Evolutionary conservation across 2,888 invertebrate species (phyloP), one percentile per base, ranked within the genome.

Genomic region (Microctonus aethiopoides): DNA sequence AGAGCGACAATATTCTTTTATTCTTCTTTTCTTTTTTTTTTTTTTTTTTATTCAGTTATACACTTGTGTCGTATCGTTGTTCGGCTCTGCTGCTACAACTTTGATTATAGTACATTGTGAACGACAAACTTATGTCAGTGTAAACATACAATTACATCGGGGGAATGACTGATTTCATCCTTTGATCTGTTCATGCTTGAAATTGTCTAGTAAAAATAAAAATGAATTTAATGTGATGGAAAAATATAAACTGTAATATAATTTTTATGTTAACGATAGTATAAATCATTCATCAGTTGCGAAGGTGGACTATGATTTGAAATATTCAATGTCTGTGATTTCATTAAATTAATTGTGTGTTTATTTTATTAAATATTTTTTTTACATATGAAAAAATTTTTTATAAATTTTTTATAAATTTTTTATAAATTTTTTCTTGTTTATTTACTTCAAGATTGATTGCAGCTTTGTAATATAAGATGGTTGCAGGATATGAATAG

Each of bases 1-100:
- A 70, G 59, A 41, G 65, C 51, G 52, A 39, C 41, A 65, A 65
- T 65, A 70, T 68, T 68, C 59, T 52, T 26, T 29, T 16, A 29
- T 41, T 34, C n/a, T 59, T 64, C 46, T 36, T n/a, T 24, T 56
- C 29, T 56, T 56, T 22, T 16, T 26, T 32, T 32, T 34, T 54
- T 7, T 32, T 51, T 29, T 34, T 1, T 52, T 36, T 34, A n/a
- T n/a, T 29, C 57, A 32, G 2, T 46, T n/a, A 29, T 41, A 11
- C 62, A 51, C 32, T 63, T 46, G 32, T 46, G 11, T 51, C 41
- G 29, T 29, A n/a, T 32, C 26, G 16, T 51, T 34, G 57, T 51
- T 32, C 16, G 20, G 51, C 41, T 63, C 29, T 63, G n/a, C n/a
- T n/a, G n/a, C n/a, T n/a, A 16, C 51, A 51, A 63, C 46, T 63